These are phyloP conservation scores for Candidula unifasciata DNA, from an alignment of 2,888 invertebrate species.

Conservation along the genomic window DNA sequence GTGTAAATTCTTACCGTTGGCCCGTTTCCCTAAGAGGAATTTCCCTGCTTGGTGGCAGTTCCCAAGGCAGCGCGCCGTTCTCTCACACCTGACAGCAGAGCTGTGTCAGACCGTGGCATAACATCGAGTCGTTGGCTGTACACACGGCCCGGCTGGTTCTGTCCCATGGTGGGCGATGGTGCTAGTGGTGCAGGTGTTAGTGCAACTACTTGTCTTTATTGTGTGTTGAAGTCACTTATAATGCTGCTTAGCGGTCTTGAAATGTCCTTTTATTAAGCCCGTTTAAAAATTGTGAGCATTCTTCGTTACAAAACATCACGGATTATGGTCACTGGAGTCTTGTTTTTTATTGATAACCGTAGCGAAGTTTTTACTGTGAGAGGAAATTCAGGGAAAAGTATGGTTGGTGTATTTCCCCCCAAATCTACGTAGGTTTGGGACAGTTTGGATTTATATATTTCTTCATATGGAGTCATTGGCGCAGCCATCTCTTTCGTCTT, in stretches of 20 bases:
- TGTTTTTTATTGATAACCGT: no score
- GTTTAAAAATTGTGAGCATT: no score
- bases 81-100: constrained; percentile 35
- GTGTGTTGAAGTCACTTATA: no score
- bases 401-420: not conserved
- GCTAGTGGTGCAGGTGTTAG: constrained; percentile 1
- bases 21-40: not conserved
- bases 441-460: constrained; percentile 12
- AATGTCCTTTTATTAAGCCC: no score
- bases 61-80: not conserved
- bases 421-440: constrained; percentile 18
- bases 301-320: no score
- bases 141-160: not conserved
- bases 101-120: constrained; percentile 1
- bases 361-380: not conserved
- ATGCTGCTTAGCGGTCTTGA: no score
- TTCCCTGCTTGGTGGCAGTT: not conserved
- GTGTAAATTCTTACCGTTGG: no score
- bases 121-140: constrained; percentile 1
- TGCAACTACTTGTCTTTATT: not conserved
- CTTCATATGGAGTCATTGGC: constrained; percentile 33
- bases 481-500: constrained; percentile 10
- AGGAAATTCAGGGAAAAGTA: not conserved
- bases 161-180: not conserved
- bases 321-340: no score